Conservation (phyloP, 2,888 invertebrate species). For the Dugesia japonica region DNA sequence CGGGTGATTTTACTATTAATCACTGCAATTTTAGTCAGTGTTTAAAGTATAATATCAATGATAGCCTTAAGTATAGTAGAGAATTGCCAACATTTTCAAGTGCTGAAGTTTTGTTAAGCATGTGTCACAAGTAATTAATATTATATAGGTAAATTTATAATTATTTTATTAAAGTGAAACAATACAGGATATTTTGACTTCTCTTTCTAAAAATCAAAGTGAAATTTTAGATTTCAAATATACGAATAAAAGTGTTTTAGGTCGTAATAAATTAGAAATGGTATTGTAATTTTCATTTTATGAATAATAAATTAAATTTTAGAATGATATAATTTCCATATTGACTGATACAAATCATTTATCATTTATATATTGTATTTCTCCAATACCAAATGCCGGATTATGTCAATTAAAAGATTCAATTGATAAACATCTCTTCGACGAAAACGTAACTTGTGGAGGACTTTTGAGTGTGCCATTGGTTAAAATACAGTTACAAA, state of each 20-base stretch:
- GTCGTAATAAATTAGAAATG: not conserved
- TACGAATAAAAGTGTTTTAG: not conserved
- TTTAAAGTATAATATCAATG: not conserved
- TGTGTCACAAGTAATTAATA: slow-evolving; percentile 13
- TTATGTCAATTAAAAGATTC: not conserved
- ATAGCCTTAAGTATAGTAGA: slow-evolving; percentile 1
- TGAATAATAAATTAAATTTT: not conserved
- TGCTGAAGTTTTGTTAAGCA: not conserved
- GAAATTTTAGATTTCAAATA: not conserved
- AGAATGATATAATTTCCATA: not conserved
- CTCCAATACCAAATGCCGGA: not conserved
- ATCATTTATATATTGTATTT: not conserved
- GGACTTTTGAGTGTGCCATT: not conserved
- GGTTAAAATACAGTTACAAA: slow-evolving; percentile 7
- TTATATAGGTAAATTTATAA: too few relatives aligned
- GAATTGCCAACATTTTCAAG: slow-evolving; percentile 12
- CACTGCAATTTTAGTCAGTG: not conserved
- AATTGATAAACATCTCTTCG: not conserved
- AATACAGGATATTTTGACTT: not conserved
- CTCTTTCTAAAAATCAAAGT: not conserved
- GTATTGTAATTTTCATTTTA: not conserved
- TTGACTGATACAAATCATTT: not conserved
- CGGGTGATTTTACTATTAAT: slow-evolving; percentile 5
- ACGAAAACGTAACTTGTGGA: not conserved
- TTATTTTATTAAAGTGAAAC: not conserved